These are phyloP conservation scores for Drosophila quinaria DNA, from an alignment of 2,888 invertebrate genomes.

Conservation along the genomic window DNA sequence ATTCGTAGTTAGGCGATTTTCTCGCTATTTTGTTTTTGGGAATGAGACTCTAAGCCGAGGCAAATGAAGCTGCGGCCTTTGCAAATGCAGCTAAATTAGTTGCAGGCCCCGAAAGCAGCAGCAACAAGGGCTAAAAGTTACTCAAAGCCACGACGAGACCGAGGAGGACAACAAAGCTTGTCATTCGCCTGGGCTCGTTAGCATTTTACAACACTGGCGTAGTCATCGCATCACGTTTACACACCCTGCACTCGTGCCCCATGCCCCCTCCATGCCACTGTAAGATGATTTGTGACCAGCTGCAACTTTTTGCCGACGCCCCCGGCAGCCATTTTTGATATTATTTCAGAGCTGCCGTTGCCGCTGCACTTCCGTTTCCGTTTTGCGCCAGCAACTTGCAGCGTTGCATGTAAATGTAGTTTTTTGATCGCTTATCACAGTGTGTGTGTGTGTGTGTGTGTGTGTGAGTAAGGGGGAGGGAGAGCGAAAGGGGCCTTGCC, in stretches of 20 bases:
- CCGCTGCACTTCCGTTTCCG: conserved; percentile 76
- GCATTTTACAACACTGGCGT: conserved; percentile 77
- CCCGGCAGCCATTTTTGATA: conserved; percentile 79
- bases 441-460: conserved; percentile 15
- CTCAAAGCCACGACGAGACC: conserved; percentile 36
- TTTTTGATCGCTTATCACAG: conserved; percentile 74
- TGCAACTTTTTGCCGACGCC: conserved; percentile 77
- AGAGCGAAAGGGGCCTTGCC: conserved; percentile 9
- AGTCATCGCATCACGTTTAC: conserved; percentile 53
- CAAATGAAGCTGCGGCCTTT: conserved; percentile 66
- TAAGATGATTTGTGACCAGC: conserved; percentile 78
- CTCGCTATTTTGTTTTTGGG: conserved; percentile 7
- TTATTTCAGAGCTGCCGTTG: conserved; percentile 70
- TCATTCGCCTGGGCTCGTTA: conserved; percentile 70
- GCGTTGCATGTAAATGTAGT: conserved; percentile 77
- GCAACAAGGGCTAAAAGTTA: conserved; percentile 50
- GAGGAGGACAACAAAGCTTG: conserved; percentile 69
- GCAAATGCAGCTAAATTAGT: conserved; percentile 73
- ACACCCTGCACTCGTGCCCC: not conserved
- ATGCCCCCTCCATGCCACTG: conserved; percentile 11
- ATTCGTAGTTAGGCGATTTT: not conserved
- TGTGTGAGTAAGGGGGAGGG: conserved; percentile 9
- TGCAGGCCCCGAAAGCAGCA: conserved; percentile 70
- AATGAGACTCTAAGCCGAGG: conserved; percentile 28
- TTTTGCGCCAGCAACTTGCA: conserved; percentile 56